Evolutionary conservation across 2,888 invertebrate genomes (phyloP), one percentile per base, ranked within the genome.

Genomic region (Apeira syringaria): DNA sequence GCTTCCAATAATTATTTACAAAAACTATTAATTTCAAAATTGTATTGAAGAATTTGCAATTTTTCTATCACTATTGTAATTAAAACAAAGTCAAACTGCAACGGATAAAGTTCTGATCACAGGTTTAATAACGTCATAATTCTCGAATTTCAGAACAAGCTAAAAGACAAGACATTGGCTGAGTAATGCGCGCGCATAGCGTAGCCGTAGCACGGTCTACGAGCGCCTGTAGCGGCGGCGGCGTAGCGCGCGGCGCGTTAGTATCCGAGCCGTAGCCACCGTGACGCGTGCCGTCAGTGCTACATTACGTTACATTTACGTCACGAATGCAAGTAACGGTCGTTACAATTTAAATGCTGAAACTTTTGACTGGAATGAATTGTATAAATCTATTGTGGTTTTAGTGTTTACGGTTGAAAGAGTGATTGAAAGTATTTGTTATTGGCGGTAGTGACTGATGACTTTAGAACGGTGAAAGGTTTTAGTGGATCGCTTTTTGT

Each of bases 171-270:
- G 20, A 37, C 17, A 12, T 26, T 26, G 20, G 7, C 24, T 24
- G 36, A 36, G 41, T 32, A 32, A 22, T 44, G 44, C 44, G 44
- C 44, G 44, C 44, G 44, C 44, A 44, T 5, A 12, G 17, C 25
- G 15, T 15, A 34, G 18, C 18, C 15, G 24, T 20, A 20, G 7
- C 20, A 20, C 20, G 20, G 5, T 7, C 20, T 20, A 20, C 20
- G 20, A 20, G 20, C 20, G 7, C 7, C 5, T 10, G 25, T 24
- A 17, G 17, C n/a, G n/a, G 31, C 11, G 7, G 6, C 7, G 20
- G 20, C 22, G 12, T 17, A 7, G 9, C 30, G 7, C 18, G 9
- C 11, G 28, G 8, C 20, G 10, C 27, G 29, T 25, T 20, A 20
- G 15, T 15, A 15, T 2, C 15, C 15, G 4, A 22, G 28, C 24